Percentiles rank a stretch among this genome's conserved stretches.
phyloP scores from a whole-genome alignment of 2,888 invertebrate genomes.

The Platynereis dumerilii region DNA sequence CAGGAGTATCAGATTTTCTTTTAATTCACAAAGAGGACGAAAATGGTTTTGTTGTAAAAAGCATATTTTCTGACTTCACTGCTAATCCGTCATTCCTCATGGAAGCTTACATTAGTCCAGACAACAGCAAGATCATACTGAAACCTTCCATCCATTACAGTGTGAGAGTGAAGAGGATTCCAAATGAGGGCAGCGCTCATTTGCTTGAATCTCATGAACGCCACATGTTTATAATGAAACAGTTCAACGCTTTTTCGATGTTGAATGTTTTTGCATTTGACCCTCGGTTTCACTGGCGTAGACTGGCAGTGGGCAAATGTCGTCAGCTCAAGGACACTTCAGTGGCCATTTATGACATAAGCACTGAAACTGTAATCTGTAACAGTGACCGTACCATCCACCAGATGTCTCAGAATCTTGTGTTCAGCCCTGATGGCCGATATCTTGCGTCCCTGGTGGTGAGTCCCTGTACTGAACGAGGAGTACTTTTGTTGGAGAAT shows the following conservation, averaged over 20 bases:
- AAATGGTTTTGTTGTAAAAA: constrained; percentile 4
- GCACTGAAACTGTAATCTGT: background rate
- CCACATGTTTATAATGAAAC: background rate
- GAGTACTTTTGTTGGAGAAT: background rate
- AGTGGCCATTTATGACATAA: background rate
- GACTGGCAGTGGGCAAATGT: constrained; percentile 2
- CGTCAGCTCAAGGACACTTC: background rate
- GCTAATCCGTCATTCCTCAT: background rate
- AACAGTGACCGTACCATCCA: background rate
- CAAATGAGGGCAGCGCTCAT: background rate
- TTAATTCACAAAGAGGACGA: constrained; percentile 1
- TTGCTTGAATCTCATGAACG: background rate
- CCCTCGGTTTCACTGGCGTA: constrained; percentile 5
- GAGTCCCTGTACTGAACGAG: background rate
- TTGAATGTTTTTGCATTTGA: constrained; percentile 8
- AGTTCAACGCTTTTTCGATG: background rate
- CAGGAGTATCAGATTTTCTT: background rate
- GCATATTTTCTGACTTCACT: background rate
- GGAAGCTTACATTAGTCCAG: constrained; percentile 17
- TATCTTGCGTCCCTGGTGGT: constrained; percentile 3
- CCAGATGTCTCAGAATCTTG: constrained; percentile 10
- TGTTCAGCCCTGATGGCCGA: constrained; percentile 6
- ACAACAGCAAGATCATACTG: constrained; percentile 4
- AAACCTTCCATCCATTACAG: constrained; percentile 7
- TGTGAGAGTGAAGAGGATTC: background rate